Base-by-base conservation (phyloP, 2,797 vertebrate species). In the Sebastes taczanowskii region DNA sequence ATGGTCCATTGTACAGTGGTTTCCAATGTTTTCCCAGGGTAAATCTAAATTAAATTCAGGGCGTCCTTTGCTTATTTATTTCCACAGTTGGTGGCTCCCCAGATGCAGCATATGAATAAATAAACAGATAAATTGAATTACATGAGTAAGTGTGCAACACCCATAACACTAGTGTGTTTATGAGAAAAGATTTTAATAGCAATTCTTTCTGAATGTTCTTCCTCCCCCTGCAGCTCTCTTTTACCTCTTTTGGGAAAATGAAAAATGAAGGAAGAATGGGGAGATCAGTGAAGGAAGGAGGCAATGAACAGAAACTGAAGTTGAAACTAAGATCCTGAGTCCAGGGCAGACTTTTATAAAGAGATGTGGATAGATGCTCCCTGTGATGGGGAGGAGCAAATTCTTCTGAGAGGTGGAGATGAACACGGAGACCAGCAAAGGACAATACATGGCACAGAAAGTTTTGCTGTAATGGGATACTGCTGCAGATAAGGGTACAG, bases 401-500 rank as follows among this genome's bases (percentile, higher is more conserved):
- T 62, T 75, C 34, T 76, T 23, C 5, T 6, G 8, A 75, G 38
- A 73, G 16, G 49, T 23, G 13, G 55, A 58, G 49, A 69, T 42
- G 29, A 68, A 75, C 49, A 18, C 42, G 74, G 18, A 74, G 53
- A 70, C 38, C 58, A 71, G 63, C 25, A 77, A 71, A 71, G 65
- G 65, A 73, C 64, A 60, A 22, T 32, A 23, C 65, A 70, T 56
- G 63, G 61, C 61, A 74, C 66, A 58, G 66, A 86, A 83, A 73
- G 75, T 74, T 81, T 65, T n/a, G 32, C 84, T 81, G 81, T 88
- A 78, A 79, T 78, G 58, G 82, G 79, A 82, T 63, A 53, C 76
- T 84, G 78, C 88, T 83, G 85, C 73, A 89, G 84, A 91, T 85
- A 78, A 84, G 73, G 61, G 30, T 74, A 75, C 27, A 30, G 72